These are phyloP conservation scores for Gallinago paraguaiae DNA, from an alignment of 2,113 vertebrate species.

Conservation along the genomic window DNA sequence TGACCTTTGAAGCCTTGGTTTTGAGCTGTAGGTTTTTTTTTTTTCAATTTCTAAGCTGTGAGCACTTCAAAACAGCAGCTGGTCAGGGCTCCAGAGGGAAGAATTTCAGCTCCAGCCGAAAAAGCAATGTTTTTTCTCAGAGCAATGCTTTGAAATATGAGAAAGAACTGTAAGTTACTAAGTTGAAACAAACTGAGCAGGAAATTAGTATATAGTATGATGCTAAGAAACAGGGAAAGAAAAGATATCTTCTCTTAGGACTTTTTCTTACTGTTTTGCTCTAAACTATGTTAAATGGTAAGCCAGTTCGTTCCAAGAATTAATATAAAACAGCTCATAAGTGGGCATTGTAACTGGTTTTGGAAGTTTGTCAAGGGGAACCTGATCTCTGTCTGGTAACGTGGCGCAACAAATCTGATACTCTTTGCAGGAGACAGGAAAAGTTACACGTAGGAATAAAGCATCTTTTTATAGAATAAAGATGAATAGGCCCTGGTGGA, in stretches of 20 bases:
- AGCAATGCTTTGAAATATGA: background rate
- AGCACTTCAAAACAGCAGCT: background rate
- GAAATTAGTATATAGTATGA: background rate
- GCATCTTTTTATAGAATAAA: slow-evolving; percentile 12
- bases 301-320: background rate
- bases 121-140: background rate
- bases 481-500: background rate
- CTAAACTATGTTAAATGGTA: background rate
- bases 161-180: background rate
- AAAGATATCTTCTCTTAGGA: background rate
- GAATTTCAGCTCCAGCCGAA: background rate
- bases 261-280: background rate
- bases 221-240: background rate
- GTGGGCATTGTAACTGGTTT: background rate
- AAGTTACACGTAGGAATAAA: background rate
- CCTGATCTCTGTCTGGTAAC: background rate
- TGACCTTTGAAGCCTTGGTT: background rate
- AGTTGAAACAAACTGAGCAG: background rate
- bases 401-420: accelerated
- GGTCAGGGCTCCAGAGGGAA: background rate
- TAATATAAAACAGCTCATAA: background rate
- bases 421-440: background rate
- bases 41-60: background rate
- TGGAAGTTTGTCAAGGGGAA: background rate
- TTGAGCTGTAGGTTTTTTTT: background rate